Conservation (phyloP, 2,888 invertebrate genomes). For the Eristalis tenax region DNA sequence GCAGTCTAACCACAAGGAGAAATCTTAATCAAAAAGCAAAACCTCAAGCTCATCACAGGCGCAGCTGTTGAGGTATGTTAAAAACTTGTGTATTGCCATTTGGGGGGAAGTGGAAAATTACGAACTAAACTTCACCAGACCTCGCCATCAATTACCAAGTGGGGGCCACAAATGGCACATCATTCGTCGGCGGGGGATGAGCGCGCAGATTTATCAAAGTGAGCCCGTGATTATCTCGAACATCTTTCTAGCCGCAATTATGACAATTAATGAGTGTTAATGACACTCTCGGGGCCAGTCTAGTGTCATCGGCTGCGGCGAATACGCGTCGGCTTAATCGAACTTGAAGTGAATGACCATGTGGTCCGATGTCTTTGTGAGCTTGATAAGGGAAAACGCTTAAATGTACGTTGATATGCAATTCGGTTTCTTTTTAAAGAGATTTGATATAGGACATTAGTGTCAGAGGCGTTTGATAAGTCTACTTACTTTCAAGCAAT, state of each 20-base stretch:
- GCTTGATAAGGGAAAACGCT: no score
- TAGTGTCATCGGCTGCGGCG: neutral
- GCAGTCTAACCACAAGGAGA: neutral
- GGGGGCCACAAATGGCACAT: neutral
- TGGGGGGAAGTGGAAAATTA: neutral
- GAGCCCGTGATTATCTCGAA: neutral
- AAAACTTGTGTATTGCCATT: neutral
- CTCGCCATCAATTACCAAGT: neutral
- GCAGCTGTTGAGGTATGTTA: neutral
- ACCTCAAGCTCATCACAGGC: neutral
- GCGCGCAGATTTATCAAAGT: neutral
- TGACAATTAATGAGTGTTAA: neutral
- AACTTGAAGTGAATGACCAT: neutral
- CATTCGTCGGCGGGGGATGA: neutral
- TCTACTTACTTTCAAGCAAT: no score
- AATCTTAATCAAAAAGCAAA: neutral
- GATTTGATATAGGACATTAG: no score
- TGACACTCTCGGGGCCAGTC: neutral
- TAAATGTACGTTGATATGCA: no score
- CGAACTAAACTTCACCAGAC: neutral
- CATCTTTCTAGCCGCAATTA: neutral
- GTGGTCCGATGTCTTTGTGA: no score
- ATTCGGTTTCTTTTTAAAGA: no score
- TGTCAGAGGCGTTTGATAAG: no score
- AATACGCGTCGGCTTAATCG: neutral